Evolutionary conservation across 2,888 invertebrate species (phyloP).

Genomic region (Lathronympha strigana): DNA sequence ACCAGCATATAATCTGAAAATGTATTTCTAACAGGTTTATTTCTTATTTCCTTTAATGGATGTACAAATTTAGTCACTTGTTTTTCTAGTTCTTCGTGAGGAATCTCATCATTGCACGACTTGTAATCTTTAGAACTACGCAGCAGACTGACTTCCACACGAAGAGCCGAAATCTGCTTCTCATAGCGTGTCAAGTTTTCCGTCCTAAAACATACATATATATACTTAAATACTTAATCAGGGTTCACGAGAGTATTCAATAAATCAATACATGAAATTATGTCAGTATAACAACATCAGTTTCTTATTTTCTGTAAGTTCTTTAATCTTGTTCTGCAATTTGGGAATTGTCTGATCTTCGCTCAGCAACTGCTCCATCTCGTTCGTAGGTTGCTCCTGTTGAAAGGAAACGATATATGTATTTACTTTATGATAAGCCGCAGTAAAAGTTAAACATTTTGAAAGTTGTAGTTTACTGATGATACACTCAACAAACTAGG

Average conservation of each 20-base stretch:
- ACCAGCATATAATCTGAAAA: not conserved
- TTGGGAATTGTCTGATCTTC: constrained; percentile 68
- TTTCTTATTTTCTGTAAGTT: constrained; percentile 68
- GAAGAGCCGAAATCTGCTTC: constrained; percentile 66
- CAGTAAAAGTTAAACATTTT: no score
- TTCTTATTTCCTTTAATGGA: not conserved
- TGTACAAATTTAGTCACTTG: constrained; percentile 43
- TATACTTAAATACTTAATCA: not conserved
- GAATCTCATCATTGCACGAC: constrained; percentile 57
- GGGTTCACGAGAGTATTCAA: not conserved
- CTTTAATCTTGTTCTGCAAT: constrained; percentile 65
- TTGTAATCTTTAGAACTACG: constrained; percentile 67
- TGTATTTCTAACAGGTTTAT: not conserved
- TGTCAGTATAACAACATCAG: constrained; percentile 55
- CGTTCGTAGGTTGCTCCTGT: constrained; percentile 67
- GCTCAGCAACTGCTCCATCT: constrained; percentile 68
- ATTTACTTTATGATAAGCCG: no score
- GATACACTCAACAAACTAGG: no score
- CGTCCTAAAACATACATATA: constrained; percentile 57
- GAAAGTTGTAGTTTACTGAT: no score
- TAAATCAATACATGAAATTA: not conserved
- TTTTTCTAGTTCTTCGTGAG: constrained; percentile 68
- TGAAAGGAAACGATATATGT: constrained; percentile 48
- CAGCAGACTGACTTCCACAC: constrained; percentile 70
- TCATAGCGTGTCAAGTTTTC: constrained; percentile 70